Evolutionary conservation across 2,797 vertebrate species (phyloP), one percentile per base, ranked within the genome.

Genomic region (Helostoma temminkii): DNA sequence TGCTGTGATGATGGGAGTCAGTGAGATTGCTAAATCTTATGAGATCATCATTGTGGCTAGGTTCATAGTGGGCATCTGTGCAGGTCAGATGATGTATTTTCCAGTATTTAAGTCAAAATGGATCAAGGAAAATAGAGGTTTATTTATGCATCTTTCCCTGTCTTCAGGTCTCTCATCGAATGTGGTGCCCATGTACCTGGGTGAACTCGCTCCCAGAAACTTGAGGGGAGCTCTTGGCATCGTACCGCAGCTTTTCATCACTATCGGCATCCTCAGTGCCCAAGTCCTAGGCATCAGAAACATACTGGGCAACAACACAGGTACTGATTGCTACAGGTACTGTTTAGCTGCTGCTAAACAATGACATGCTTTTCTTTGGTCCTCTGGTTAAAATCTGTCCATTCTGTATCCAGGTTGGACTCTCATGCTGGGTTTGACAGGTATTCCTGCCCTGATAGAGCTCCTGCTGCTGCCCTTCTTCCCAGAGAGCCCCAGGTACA

Each of bases 121-220:
- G 4, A 25, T 26, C 14, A 55, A 10, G 5, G 1, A 6, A 3
- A 34, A 21, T 10, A 12, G 2, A 37, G 21, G 12, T 1, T 37
- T 5, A 22, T 42, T 71, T 21, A 3, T 4, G 32, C n/a, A 16
- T 54, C 16, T 24, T 16, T 62, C 19, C 18, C n/a, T 14, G 3
- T 57, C 19, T 78, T 63, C 74, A 99, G 98, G 98, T 46, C 85
- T 98, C 73, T 97, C 96, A 1, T 98, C 97, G 83, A 99, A 90
- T 0, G 97, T 98, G 56, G 97, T 98, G 56, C 97, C 97, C 7
- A 98, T 98, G 97, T 99, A 98, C 89, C 80, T 99, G 37, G 97
- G 97, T 28, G 98, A 99, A 73, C 87, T 98, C 46, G 87, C 98
- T 32, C 97, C 98, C 0, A 97, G 92, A 84, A 98, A 97, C 82